Evolutionary conservation across 2,797 vertebrate species (phyloP), one percentile per base, ranked within the genome.

Genomic region (Lepus townsendii): DNA sequence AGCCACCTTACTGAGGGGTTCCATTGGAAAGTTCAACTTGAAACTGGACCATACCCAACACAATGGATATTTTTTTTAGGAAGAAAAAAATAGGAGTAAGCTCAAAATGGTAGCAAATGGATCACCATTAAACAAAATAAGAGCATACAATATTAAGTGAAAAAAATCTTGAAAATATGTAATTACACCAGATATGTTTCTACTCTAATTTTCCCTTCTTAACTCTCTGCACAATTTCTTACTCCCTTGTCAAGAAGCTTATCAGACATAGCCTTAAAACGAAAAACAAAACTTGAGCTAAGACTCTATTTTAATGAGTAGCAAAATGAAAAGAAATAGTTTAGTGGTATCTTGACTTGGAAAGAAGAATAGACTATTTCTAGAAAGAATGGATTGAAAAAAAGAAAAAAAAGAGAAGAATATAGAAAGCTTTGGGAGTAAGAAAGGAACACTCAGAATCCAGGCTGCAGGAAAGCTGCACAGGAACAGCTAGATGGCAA

Each of bases 221-320:
- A 85, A 66, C n/a, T 24, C 14, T 30, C 10, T 69, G 27, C 22
- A 83, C 1, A 69, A 68, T 27, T 71, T 77, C 52, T 77, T 89
- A 88, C 76, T 83, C 24, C 3, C 2, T 17, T 69, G 3, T 50
- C 16, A 75, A 30, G 2, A 60, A 69, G 19, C 12, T 65, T 79
- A 79, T 71, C 75, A 83, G 38, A 32, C 42, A 73, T 3, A 35
- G 32, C 27, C 27, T 89, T 78, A 88, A 93, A 94, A 84, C 42
- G 9, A 82, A 88, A 73, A 19, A 62, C 54, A 57, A 57, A 57
- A 57, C 54, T 5, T 57, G 6, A 54, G 13, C 12, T 42, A 52
- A 50, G n/a, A 75, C 75, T 83, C 22, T 83, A 76, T 71, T 77
- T 85, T 92, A 71, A 93, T 73, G 6, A 88, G 26, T 0, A 88